Evolutionary conservation across 2,797 vertebrate genomes (phyloP), one percentile per base, ranked within the genome.

Genomic region (Etheostoma nigrum): DNA sequence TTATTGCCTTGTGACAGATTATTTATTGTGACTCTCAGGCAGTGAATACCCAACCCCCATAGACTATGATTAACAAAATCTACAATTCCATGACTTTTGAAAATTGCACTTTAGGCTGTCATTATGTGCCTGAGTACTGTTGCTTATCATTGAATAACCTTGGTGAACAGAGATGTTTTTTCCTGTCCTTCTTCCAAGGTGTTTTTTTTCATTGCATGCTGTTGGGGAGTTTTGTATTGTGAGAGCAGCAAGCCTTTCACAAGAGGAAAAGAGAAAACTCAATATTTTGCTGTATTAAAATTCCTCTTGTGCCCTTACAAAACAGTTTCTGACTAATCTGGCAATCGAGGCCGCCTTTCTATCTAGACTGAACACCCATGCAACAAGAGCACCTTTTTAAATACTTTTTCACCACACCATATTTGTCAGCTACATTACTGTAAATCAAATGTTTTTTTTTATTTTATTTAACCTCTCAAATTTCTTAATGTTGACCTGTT

Each of bases 141-240:
- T 89, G 92, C 91, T 95, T 93, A 94, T 92, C 92, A 91, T 92
- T 88, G 90, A 93, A 86, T 91, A 94, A 94, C 94, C 94, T 95
- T 95, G 94, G 91, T 90, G 80, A 89, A 81, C 88, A 93, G 76
- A 82, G 89, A 87, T 85, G 88, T 82, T 89, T 91, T 85, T 91
- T 81, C 72, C 81, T 86, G 89, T 91, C 91, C 87, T 88, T 86
- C 89, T 91, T 93, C 89, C 93, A 93, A 93, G 88, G 92, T 89
- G 89, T 87, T 91, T 89, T 59, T 73, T 85, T 76, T 89, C 83
- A 79, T 88, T 83, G 91, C 69, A 9, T 85, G 84, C 86, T 88
- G 84, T 86, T 88, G 86, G 74, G 74, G 86, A 81, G 85, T 90
- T 92, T 91, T 67, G 72, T 86, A 83, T 90, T 86, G 81, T 87